Base-by-base conservation (phyloP, 2,888 invertebrate species). In the Macrophya annulata region DNA sequence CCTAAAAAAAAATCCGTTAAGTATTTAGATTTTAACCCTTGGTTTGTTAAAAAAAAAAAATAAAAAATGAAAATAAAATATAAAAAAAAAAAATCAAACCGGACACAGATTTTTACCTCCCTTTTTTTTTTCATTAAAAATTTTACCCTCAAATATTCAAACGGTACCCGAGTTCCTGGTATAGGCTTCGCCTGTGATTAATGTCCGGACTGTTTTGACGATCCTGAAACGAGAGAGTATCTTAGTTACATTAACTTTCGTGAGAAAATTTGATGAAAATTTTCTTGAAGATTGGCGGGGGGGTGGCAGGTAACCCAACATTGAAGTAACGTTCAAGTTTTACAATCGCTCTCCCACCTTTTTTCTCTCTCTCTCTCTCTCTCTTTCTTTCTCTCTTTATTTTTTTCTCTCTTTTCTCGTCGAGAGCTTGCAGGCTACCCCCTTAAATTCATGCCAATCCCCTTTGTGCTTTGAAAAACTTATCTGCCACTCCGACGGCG, bases 401-500 rank as follows among this genome's bases (percentile, higher is more conserved):
- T n/a, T 55, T n/a, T 8, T 6, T n/a, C 55, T 55, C n/a, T 48
- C 45, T 12, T 55, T 8, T 48, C 45, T 12, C 45, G 31, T 31
- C 25, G n/a, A 51, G 48, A n/a, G 25, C 15, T 31, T 40, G 25
- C 40, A 37, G n/a, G 25, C 76, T 51, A 77, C 51, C 76, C 51
- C 76, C 76, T 74, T 48, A 51, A 77, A 77, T 77, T 77, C 40
- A 40, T 48, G 82, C 68, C 48, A 68, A 68, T 83, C 82, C 82
- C 68, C 48, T 68, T 83, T 68, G 82, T 48, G 68, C 68, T 83
- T 48, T 68, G 65, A 83, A 83, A 83, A 83, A 83, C 82, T 65
- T 83, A 83, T 83, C 82, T 83, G 65, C 43, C 62, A 62, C 40
- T 81, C 62, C 43, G 62, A 43, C 43, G 59, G 81, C 17, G 68